Base-by-base conservation (phyloP, 2,797 vertebrate species). In the Acridotheres tristis region DNA sequence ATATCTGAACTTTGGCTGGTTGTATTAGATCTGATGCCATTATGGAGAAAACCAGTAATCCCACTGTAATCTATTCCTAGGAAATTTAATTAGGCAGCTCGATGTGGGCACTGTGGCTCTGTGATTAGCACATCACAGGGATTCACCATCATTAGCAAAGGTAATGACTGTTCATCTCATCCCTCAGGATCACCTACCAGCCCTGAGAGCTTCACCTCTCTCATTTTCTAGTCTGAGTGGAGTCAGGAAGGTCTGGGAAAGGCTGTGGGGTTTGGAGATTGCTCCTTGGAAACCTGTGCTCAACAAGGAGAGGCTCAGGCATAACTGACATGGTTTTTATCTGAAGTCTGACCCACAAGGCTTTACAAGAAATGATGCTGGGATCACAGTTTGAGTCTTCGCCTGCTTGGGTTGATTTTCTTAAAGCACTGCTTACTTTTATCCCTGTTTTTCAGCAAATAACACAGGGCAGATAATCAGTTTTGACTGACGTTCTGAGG, bases 321-420 rank as follows among this genome's bases (percentile, higher is more conserved):
- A n/a, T 1, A 54, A 9, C 8, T 3, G 10, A 14, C 16, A 15
- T 0, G 1, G 6, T 6, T 89, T 85, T 59, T 34, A 16, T 11
- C 38, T 47, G 1, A 27, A 54, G 29, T 17, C 50, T 71, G 45
- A 65, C 9, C 21, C 43, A 45, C 9, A 17, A 17, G 43, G 29
- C 25, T 74, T 91, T 32, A 59, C 29, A 84, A 42, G 8, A 26
- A 72, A 32, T 1, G 4, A 32, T 71, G 7, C 45, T 85, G 58
- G 19, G 48, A 75, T 57, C 47, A 43, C 18, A 54, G n/a, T 11
- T 23, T 45, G 66, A 21, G 45, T 16, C 25, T 65, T 54, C 62
- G 30, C 16, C 22, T 38, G 6, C 36, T 67, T 58, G 38, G 17
- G 14, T 11, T 80, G 32, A n/a, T 59, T 51, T 81, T 36, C 58